A percentile compares a stretch with the other conserved stretches of the same genome.
These are phyloP conservation scores for Myopa testacea DNA, from an alignment of 2,888 invertebrate species.

Conservation along the genomic window DNA sequence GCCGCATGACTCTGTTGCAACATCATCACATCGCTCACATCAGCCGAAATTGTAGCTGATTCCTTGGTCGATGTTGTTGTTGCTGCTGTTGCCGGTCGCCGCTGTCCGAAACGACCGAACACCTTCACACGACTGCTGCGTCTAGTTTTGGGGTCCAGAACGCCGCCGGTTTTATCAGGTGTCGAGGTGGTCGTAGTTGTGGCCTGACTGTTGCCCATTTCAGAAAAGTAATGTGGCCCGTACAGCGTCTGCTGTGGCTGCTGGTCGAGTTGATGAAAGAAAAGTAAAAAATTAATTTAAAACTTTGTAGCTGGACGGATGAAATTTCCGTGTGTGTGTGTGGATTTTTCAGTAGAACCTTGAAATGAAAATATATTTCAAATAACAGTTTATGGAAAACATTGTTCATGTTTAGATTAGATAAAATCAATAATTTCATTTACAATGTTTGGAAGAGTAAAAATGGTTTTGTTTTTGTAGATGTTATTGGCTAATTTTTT, in stretches of 20 bases:
- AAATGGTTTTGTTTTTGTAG: background rate
- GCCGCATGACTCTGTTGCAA: conserved; percentile 48
- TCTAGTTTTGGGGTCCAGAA: conserved; percentile 53
- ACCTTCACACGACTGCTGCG: conserved; percentile 61
- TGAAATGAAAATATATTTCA: conserved; percentile 11
- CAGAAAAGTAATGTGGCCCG: conserved; percentile 19
- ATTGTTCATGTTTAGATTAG: no score
- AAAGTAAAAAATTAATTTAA: conserved; percentile 60
- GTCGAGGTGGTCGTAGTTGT: conserved; percentile 19
- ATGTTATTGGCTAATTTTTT: no score
- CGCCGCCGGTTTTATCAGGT: conserved; percentile 29
- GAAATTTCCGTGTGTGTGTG: conserved; percentile 1
- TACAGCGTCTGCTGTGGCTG: conserved; percentile 30
- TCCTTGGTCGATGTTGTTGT: conserved; percentile 32
- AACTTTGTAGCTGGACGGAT: conserved; percentile 56
- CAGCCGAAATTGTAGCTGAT: conserved; percentile 41
- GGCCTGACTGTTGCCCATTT: conserved; percentile 59
- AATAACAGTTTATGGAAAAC: conserved; percentile 22
- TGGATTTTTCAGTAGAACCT: conserved; percentile 12
- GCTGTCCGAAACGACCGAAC: conserved; percentile 62
- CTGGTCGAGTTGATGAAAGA: background rate
- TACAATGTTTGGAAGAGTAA: background rate
- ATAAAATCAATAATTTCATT: background rate
- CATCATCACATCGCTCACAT: conserved; percentile 43
- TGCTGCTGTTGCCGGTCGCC: conserved; percentile 53